These are phyloP conservation scores for Miichthys miiuy DNA, from an alignment of 2,797 vertebrate species.

Conservation along the genomic window DNA sequence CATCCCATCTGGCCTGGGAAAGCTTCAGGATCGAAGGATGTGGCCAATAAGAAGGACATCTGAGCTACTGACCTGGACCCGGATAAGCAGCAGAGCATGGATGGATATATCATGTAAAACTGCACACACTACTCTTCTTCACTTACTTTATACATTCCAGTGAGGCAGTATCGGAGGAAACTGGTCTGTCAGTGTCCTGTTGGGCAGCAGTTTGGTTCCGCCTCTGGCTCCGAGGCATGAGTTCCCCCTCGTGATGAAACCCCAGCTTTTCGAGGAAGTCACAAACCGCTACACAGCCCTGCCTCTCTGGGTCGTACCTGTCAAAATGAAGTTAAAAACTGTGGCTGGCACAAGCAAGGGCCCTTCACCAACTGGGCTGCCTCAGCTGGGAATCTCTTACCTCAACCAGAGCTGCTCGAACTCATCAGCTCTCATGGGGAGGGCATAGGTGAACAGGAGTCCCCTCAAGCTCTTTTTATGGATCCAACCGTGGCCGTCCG, in stretches of 20 bases:
- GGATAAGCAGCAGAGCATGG: not conserved
- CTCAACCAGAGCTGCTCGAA: constrained; percentile 61
- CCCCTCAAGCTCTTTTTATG: constrained; percentile 46
- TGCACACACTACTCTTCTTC: not conserved
- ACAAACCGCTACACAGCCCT: constrained; percentile 30
- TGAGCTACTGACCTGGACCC: not conserved
- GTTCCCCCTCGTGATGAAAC: constrained; percentile 8
- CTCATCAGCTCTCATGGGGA: constrained; percentile 35
- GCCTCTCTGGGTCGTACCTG: constrained; percentile 49
- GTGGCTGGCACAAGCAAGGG: not conserved
- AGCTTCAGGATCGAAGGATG: not conserved
- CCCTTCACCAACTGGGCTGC: not conserved
- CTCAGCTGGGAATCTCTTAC: constrained; percentile 20
- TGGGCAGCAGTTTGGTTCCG: not conserved
- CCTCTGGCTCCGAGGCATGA: not conserved
- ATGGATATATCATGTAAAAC: not conserved
- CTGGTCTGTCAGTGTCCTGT: not conserved
- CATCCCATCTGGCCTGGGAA: not conserved
- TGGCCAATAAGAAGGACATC: not conserved
- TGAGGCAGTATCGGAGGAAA: constrained; percentile 11
- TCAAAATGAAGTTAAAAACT: not conserved
- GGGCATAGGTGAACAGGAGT: constrained; percentile 50
- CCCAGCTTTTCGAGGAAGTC: constrained; percentile 50
- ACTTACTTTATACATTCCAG: constrained; percentile 25
- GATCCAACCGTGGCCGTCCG: constrained; percentile 23